Evolutionary conservation across 2,113 vertebrate genomes (phyloP), one percentile per base, ranked within the genome.

Genomic region (Tympanuchus pallidicinctus): DNA sequence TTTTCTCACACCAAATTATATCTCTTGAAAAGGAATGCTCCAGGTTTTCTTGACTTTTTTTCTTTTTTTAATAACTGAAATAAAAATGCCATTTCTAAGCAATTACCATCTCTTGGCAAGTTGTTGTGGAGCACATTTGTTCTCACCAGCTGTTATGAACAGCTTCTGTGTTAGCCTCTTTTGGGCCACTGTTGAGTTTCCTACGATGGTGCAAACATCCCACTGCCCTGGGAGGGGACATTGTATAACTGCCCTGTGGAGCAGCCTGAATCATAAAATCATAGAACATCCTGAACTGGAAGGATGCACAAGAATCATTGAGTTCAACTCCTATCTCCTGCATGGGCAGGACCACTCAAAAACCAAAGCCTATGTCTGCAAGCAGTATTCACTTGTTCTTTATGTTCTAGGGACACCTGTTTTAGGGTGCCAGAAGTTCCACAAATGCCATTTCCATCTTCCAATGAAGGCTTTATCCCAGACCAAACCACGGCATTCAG

Each of bases 401-500:
- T 3, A 7, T 1, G 0, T 73, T 19, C 81, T 73, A 22, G 28
- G 50, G 36, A 65, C 54, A 65, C 1, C 13, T 48, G 1, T n/a
- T 28, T 60, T 47, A 25, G 34, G 24, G 28, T 86, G 28, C 45
- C n/a, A 92, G 77, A 76, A 81, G 61, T 52, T 27, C 59, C 27
- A 28, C 3, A 17, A 40, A 85, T 82, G 11, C 32, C 22, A 15
- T 52, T 70, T 74, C 70, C 48, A 24, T 60, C 45, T 82, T 50
- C 25, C 47, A 27, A 60, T 42, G 34, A 75, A 82, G 63, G 19
- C 19, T 80, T 9, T 47, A 80, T 38, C 60, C 71, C 9, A 8
- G 38, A 69, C 56, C 66, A 66, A 15, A 1, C 2, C 12, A 9
- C 3, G 34, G 8, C 43, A 50, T 89, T 85, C 47, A 60, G 38